Evolutionary conservation across 2,113 vertebrate genomes (phyloP).

Genomic region (Semicossyphus pulcher): DNA sequence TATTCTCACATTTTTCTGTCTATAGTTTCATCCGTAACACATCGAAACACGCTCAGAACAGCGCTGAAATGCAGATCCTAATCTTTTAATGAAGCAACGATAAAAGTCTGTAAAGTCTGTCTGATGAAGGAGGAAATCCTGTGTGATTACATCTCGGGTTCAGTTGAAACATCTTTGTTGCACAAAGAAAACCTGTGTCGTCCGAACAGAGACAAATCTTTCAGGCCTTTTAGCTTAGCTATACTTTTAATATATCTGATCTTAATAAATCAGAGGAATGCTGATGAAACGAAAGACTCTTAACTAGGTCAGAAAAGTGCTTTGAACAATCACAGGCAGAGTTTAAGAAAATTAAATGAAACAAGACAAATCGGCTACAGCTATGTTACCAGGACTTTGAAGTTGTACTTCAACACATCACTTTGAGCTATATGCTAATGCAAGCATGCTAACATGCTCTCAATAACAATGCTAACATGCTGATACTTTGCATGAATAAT

Average conservation of each 20-base stretch:
- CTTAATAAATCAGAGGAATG: constrained; percentile 4
- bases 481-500: no score
- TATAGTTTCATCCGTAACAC: neutral
- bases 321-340: neutral
- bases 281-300: neutral
- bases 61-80: constrained; percentile 40
- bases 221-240: neutral
- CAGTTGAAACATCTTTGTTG: neutral
- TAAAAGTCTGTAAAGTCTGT: neutral
- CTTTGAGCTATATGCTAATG: no score
- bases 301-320: neutral
- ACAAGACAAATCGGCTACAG: neutral
- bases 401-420: no score
- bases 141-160: constrained; percentile 3
- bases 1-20: constrained; percentile 7
- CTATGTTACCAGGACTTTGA: no score
- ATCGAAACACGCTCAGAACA: neutral
- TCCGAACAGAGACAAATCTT: neutral
- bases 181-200: constrained; percentile 7
- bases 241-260: neutral
- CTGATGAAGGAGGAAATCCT: constrained; percentile 10
- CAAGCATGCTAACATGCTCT: neutral
- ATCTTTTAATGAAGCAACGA: constrained; percentile 58
- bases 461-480: no score
- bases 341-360: neutral